Conservation (phyloP, 2,888 invertebrate genomes). For the Dromius quadrimaculatus region DNA sequence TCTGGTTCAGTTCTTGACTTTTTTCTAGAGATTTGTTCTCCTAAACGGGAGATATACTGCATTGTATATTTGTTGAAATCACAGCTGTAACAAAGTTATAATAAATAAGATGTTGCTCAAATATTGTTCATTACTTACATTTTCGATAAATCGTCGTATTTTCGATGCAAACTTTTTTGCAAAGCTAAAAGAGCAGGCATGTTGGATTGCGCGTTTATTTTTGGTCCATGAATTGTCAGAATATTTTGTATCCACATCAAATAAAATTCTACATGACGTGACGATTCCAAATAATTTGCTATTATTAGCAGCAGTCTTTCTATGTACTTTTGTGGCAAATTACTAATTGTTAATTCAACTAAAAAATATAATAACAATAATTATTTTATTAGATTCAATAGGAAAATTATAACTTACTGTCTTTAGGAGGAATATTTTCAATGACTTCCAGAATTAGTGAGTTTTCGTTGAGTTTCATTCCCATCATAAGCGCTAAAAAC, state of each 20-base stretch:
- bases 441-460: conserved; percentile 81
- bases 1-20: conserved; percentile 61
- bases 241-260: conserved; percentile 82
- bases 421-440: conserved; percentile 81
- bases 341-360: conserved; percentile 82
- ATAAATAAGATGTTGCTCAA: conserved; percentile 32
- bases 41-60: conserved; percentile 70
- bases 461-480: conserved; percentile 87
- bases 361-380: too few relatives aligned
- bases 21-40: conserved; percentile 68
- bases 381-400: conserved; percentile 47
- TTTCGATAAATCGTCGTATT: conserved; percentile 85
- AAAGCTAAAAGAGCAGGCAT: conserved; percentile 78
- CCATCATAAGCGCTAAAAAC: conserved; percentile 80
- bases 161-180: conserved; percentile 83
- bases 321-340: conserved; percentile 80
- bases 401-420: conserved; percentile 72
- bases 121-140: conserved; percentile 73
- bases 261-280: conserved; percentile 90
- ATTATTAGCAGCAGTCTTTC: conserved; percentile 80
- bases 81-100: conserved; percentile 73
- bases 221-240: conserved; percentile 75
- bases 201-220: conserved; percentile 70
- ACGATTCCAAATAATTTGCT: conserved; percentile 79
- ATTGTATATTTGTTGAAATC: conserved; percentile 91